These are phyloP conservation scores for Conomelus anceps DNA, from an alignment of 2,888 invertebrate species.

Conservation along the genomic window DNA sequence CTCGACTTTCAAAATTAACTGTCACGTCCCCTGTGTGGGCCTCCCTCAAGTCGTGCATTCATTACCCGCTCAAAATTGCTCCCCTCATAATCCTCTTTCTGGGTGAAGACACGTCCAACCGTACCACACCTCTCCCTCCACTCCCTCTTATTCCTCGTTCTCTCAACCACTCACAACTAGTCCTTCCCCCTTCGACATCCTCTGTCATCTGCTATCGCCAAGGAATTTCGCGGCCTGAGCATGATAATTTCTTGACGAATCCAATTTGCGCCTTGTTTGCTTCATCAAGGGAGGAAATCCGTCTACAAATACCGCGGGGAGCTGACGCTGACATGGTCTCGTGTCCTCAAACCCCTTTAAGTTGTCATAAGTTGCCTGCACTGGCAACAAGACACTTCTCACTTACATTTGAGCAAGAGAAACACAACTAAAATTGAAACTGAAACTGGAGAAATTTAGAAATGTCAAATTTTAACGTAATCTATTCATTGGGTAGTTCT, in stretches of 20 bases:
- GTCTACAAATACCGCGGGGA: not conserved
- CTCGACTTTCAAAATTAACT: not conserved
- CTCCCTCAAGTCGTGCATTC: not conserved
- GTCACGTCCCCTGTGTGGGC: not conserved
- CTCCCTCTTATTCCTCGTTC: not conserved
- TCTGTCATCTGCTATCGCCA: slow-evolving; percentile 1
- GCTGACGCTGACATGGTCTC: not conserved
- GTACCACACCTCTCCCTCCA: not conserved
- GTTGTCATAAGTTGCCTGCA: too few species aligned
- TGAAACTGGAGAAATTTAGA: too few species aligned
- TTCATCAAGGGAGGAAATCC: slow-evolving; percentile 29
- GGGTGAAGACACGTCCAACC: not conserved
- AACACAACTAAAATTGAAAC: too few species aligned
- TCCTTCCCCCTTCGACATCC: slow-evolving; percentile 8
- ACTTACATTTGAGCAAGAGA: too few species aligned
- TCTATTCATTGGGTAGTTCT: too few species aligned
- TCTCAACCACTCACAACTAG: slow-evolving; percentile 16
- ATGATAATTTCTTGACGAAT: slow-evolving; percentile 6
- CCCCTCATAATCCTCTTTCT: slow-evolving; percentile 24
- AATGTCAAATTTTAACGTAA: too few species aligned
- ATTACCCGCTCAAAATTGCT: not conserved
- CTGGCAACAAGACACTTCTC: too few species aligned
- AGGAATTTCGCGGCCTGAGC: not conserved
- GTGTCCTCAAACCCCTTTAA: too few species aligned
- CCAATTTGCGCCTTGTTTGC: slow-evolving; percentile 2